A percentile compares a stretch with the other conserved stretches of the same genome.
Conservation (phyloP, 2,797 vertebrate genomes). For the Falco rusticolus region DNA sequence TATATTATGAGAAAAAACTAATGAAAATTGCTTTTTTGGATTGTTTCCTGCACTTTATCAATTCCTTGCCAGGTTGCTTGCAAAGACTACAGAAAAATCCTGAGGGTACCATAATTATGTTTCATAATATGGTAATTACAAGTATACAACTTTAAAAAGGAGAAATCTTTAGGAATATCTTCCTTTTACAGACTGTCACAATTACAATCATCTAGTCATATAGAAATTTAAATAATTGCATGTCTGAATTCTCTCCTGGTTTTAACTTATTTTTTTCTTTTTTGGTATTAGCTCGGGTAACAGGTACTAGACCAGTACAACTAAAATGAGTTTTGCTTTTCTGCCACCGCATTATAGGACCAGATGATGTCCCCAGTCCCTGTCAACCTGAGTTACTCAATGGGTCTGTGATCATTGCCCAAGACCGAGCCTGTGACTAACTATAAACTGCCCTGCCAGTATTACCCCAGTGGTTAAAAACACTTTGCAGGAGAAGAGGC, state of each 20-base stretch:
- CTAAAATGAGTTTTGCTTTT: not conserved
- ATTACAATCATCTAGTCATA: not conserved
- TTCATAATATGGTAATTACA: not conserved
- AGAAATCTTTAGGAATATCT: not conserved
- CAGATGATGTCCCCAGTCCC: not conserved
- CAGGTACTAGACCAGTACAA: not conserved
- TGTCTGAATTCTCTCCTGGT: not conserved
- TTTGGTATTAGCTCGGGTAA: not conserved
- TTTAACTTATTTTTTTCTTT: not conserved
- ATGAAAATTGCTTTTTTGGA: not conserved
- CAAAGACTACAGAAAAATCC: slow-evolving; percentile 3
- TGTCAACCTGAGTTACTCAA: not conserved
- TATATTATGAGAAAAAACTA: not conserved
- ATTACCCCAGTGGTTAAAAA: not conserved
- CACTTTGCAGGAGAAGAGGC: not conserved
- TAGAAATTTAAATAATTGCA: slow-evolving; percentile 3
- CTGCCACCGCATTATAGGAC: not conserved
- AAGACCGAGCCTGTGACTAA: not conserved
- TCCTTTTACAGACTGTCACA: not conserved
- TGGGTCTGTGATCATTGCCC: not conserved
- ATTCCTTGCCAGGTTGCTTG: not conserved
- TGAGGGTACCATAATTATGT: not conserved
- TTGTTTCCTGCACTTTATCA: not conserved
- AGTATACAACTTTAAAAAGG: not conserved
- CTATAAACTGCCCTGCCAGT: not conserved